A percentile compares a stretch with the other conserved stretches of the same genome.
Evolutionary conservation across 2,113 vertebrate species (phyloP).

Genomic region (Pteropus alecto): DNA sequence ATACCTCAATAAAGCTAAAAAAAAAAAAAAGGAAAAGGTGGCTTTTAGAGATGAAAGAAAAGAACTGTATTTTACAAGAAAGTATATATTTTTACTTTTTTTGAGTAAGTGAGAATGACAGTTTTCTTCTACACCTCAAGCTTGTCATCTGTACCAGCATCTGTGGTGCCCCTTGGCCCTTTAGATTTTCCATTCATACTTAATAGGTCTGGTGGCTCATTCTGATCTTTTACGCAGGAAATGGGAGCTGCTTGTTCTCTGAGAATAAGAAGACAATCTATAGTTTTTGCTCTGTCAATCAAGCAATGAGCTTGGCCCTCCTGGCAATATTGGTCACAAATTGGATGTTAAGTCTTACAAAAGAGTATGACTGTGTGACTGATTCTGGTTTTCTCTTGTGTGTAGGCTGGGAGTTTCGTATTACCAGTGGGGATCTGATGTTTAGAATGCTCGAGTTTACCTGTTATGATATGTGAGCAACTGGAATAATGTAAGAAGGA

Average conservation of each 20-base stretch:
- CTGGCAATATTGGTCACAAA: background rate
- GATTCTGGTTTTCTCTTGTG: background rate
- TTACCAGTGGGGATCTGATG: background rate
- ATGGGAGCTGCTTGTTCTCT: background rate
- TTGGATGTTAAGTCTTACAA: background rate
- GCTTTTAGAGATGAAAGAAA: background rate
- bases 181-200: background rate
- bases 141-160: background rate
- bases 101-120: background rate
- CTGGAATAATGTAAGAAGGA: background rate
- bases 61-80: background rate
- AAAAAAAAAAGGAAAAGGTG: background rate
- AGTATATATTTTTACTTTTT: background rate
- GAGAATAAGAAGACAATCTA: background rate
- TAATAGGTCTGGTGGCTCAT: background rate
- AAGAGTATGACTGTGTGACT: background rate
- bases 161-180: background rate
- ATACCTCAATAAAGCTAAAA: background rate
- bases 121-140: background rate
- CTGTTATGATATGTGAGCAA: background rate
- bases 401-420: background rate
- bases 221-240: background rate
- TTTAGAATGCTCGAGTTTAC: background rate
- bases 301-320: background rate
- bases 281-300: slow-evolving; percentile 7